Conservation (phyloP, 2,113 vertebrate genomes). For the Globicephala melas region DNA sequence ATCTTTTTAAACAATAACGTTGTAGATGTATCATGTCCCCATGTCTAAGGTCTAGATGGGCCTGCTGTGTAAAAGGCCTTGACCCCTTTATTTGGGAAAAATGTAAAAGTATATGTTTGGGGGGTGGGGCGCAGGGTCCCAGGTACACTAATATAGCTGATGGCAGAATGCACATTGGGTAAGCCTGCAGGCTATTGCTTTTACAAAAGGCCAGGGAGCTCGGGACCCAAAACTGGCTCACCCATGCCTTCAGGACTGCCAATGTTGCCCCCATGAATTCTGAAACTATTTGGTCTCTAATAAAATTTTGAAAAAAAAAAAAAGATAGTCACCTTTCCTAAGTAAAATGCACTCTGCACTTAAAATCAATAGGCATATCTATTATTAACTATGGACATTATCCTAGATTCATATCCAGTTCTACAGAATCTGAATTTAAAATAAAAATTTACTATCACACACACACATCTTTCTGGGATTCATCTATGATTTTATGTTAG, state of each 20-base stretch:
- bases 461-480: neutral
- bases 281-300: neutral
- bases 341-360: neutral
- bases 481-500: neutral
- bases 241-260: neutral
- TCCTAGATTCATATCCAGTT: neutral
- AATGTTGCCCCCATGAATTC: neutral
- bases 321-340: neutral
- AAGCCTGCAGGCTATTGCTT: neutral
- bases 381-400: neutral
- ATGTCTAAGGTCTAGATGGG: neutral
- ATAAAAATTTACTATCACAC: slow-evolving; percentile 20
- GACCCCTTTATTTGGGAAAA: neutral
- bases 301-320: neutral
- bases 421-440: neutral
- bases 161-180: neutral
- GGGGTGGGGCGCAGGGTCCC: neutral
- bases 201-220: neutral
- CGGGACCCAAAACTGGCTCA: neutral
- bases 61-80: neutral
- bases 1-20: neutral
- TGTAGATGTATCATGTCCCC: neutral
- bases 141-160: neutral
- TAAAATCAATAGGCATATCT: neutral
- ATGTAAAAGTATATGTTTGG: neutral